A percentile compares a stretch with the other conserved stretches of the same genome.
These are phyloP conservation scores for Cylloceria caligata DNA, from an alignment of 2,888 invertebrate species.

Conservation along the genomic window DNA sequence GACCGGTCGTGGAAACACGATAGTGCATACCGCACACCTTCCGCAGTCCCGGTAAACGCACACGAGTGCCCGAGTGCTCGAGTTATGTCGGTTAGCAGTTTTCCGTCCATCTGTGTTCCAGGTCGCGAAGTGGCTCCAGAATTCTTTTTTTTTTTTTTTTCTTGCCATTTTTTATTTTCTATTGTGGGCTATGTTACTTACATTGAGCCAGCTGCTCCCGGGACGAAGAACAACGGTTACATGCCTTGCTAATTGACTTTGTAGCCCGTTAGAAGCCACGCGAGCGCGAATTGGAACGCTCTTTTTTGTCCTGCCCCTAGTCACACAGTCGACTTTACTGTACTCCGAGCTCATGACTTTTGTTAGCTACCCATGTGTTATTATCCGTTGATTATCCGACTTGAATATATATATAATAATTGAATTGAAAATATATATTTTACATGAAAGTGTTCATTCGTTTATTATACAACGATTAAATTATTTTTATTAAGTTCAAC, in stretches of 20 bases:
- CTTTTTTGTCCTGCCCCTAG: slow-evolving; percentile 41
- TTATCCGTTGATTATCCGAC: not conserved
- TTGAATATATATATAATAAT: not conserved
- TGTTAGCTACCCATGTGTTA: not conserved
- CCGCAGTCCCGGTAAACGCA: slow-evolving; percentile 60
- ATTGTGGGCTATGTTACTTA: not conserved
- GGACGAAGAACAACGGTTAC: slow-evolving; percentile 44
- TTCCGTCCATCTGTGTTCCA: slow-evolving; percentile 53
- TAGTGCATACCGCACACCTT: slow-evolving; percentile 46
- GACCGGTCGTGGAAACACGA: slow-evolving; percentile 44
- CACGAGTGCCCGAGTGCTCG: slow-evolving; percentile 53
- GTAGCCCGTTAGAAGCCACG: slow-evolving; percentile 58
- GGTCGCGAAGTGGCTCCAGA: slow-evolving; percentile 58
- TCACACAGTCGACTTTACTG: slow-evolving; percentile 2
- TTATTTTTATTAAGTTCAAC: no score
- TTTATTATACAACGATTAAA: no score
- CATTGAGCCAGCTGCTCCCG: slow-evolving; percentile 15
- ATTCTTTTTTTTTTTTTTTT: slow-evolving; percentile 24
- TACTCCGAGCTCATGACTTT: slow-evolving; percentile 1
- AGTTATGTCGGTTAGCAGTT: slow-evolving; percentile 64
- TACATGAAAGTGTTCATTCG: no score
- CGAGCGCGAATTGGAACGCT: slow-evolving; percentile 60
- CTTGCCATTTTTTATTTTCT: slow-evolving; percentile 26
- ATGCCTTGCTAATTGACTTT: slow-evolving; percentile 55
- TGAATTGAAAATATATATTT: no score